Evolutionary conservation across 2,797 vertebrate genomes (phyloP).

Genomic region (Periophthalmus magnuspinnatus): DNA sequence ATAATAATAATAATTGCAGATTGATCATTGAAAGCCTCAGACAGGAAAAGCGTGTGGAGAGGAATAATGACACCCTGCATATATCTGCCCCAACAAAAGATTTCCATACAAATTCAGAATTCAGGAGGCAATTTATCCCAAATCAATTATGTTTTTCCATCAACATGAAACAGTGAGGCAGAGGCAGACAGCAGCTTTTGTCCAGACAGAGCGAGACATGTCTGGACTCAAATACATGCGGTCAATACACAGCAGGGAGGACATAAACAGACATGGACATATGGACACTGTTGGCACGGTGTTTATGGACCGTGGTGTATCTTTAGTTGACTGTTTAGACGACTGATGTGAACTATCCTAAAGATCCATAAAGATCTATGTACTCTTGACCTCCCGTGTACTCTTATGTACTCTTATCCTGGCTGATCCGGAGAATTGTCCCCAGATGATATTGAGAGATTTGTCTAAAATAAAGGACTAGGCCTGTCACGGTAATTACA

Average conservation of each 20-base stretch:
- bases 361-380: too few relatives aligned
- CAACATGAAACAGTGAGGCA: constrained; percentile 41
- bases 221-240: constrained; percentile 43
- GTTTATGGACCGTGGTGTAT: background rate
- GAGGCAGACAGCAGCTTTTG: constrained; percentile 37
- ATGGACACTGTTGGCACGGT: constrained; percentile 36
- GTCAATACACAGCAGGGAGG: constrained; percentile 32
- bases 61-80: constrained; percentile 59
- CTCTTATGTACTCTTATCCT: background rate
- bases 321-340: background rate
- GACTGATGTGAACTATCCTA: background rate
- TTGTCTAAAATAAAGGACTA: too few relatives aligned
- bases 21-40: constrained; percentile 69
- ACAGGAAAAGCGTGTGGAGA: constrained; percentile 62
- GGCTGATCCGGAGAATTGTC: too few relatives aligned
- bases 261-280: constrained; percentile 45
- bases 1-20: constrained; percentile 72
- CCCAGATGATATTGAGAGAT: too few relatives aligned
- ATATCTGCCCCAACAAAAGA: constrained; percentile 46
- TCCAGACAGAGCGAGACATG: constrained; percentile 35
- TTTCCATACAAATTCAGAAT: constrained; percentile 50
- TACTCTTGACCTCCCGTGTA: background rate
- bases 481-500: too few relatives aligned
- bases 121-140: constrained; percentile 44
- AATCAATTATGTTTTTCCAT: constrained; percentile 62